These are phyloP conservation scores for Brachyptera putata DNA, from an alignment of 2,888 invertebrate genomes.

Conservation along the genomic window DNA sequence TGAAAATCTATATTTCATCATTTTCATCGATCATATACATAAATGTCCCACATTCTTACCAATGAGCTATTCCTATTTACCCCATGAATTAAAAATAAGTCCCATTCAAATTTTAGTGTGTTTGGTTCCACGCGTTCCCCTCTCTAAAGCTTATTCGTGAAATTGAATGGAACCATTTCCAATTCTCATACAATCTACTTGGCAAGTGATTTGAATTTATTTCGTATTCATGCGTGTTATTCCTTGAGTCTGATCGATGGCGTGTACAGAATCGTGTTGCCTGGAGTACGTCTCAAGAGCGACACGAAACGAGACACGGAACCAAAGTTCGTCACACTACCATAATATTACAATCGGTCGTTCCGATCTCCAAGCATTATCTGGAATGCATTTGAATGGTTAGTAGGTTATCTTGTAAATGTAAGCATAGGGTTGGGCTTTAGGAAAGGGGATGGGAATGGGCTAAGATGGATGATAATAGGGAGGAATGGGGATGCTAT, in stretches of 20 bases:
- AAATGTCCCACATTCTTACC: too few relatives aligned
- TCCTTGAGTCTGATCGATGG: constrained; percentile 10
- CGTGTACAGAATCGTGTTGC: not conserved
- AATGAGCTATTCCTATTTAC: too few relatives aligned
- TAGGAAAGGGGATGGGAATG: not conserved
- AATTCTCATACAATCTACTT: not conserved
- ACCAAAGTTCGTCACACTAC: not conserved
- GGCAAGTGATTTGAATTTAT: constrained; percentile 13
- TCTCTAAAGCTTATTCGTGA: not conserved
- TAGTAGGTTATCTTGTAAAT: constrained; percentile 4
- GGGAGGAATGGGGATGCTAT: not conserved
- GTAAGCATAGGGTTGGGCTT: not conserved
- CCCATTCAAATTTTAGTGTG: not conserved
- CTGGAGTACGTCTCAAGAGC: not conserved
- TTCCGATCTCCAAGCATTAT: not conserved
- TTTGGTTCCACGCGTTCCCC: not conserved
- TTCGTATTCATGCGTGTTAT: constrained; percentile 13
- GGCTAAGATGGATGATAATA: constrained; percentile 14
- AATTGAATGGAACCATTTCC: not conserved
- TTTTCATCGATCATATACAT: not conserved
- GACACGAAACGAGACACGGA: not conserved
- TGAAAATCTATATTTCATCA: not conserved
- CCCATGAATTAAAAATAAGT: too few relatives aligned
- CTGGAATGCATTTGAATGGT: not conserved
- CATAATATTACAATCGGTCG: not conserved